Conservation (phyloP, 2,797 vertebrate species). For the Aeoliscus strigatus region DNA sequence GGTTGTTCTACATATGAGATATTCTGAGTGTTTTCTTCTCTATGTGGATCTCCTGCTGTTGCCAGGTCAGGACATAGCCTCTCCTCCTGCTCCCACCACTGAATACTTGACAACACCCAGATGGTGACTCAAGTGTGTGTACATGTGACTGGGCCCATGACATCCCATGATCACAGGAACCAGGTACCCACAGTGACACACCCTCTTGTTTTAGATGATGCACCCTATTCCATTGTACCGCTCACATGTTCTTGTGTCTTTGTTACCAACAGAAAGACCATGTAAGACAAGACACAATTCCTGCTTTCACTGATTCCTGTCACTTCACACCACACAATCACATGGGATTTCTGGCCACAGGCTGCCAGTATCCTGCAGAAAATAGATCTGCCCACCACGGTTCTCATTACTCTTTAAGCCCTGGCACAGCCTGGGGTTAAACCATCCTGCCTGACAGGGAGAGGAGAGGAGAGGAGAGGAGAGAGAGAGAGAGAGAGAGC, state of each 20-base stretch:
- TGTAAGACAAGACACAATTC: constrained; percentile 33
- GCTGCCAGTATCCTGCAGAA: constrained; percentile 56
- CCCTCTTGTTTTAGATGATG: too few species aligned
- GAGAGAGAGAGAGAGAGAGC: constrained; percentile 11
- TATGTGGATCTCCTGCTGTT: too few species aligned
- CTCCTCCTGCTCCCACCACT: too few species aligned
- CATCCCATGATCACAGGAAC: too few species aligned
- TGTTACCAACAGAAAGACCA: constrained; percentile 9
- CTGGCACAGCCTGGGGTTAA: constrained; percentile 42
- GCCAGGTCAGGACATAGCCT: too few species aligned
- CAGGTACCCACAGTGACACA: not conserved
- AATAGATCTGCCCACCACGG: constrained; percentile 55
- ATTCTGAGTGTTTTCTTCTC: too few species aligned
- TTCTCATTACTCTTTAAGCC: constrained; percentile 56
- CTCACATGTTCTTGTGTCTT: constrained; percentile 4
- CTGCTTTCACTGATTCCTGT: constrained; percentile 50
- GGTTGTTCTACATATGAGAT: too few species aligned
- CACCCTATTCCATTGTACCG: not conserved
- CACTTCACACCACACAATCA: constrained; percentile 56
- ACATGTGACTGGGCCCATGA: too few species aligned
- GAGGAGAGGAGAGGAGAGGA: constrained; percentile 13
- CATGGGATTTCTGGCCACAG: constrained; percentile 52
- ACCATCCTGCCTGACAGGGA: constrained; percentile 41
- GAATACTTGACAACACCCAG: too few species aligned
- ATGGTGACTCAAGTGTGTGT: too few species aligned